Evolutionary conservation across 2,797 vertebrate species (phyloP).

Genomic region (Pantherophis vulpinus): DNA sequence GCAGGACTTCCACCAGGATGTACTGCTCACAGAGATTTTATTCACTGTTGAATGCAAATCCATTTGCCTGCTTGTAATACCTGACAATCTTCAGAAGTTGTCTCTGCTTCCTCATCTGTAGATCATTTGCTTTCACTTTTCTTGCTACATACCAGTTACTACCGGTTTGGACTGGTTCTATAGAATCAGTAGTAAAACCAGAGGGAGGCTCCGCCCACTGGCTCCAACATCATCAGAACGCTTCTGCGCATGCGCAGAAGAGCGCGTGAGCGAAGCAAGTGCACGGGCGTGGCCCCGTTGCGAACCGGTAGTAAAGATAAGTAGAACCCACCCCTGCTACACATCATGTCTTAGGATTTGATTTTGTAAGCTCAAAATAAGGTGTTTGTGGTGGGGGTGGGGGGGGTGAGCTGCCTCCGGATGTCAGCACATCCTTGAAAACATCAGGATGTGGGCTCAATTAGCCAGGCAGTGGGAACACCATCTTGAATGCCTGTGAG

Average conservation of each 20-base stretch:
- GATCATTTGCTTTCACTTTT: neutral
- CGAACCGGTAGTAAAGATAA: too few relatives aligned
- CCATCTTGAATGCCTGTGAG: neutral
- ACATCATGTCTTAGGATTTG: neutral
- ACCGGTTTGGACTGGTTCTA: too few relatives aligned
- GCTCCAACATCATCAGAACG: too few relatives aligned
- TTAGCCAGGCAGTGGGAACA: neutral
- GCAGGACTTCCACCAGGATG: too few relatives aligned
- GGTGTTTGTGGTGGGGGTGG: neutral
- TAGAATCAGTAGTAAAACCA: too few relatives aligned
- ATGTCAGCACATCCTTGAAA: neutral
- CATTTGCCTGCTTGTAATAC: neutral
- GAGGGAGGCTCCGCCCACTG: too few relatives aligned
- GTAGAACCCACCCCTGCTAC: neutral
- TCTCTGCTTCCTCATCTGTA: neutral
- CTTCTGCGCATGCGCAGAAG: too few relatives aligned
- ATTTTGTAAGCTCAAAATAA: neutral
- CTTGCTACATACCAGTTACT: too few relatives aligned
- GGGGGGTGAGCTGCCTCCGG: neutral
- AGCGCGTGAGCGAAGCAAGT: too few relatives aligned
- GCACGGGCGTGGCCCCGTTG: rapidly evolving
- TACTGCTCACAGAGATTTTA: neutral
- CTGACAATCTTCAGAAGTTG: neutral
- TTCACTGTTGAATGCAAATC: neutral
- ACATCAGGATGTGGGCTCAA: neutral